Evolutionary conservation across 2,113 vertebrate species (phyloP).

Genomic region (Salvator merianae): DNA sequence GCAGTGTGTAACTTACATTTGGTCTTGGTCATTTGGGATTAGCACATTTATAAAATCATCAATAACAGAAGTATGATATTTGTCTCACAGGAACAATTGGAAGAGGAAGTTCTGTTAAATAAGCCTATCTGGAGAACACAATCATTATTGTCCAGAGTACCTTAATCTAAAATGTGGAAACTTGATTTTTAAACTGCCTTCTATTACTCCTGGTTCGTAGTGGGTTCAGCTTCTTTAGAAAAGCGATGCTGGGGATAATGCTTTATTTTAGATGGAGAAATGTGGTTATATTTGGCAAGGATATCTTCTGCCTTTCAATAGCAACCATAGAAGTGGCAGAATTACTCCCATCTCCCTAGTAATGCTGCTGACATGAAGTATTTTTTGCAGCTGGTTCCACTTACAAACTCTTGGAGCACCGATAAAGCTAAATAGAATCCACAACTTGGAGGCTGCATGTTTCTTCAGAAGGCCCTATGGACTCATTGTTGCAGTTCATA

Average conservation of each 20-base stretch:
- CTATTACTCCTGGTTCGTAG: neutral
- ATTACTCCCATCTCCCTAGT: too few species aligned
- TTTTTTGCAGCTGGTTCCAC: too few species aligned
- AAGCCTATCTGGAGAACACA: neutral
- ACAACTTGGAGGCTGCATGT: too few species aligned
- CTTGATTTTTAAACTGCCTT: neutral
- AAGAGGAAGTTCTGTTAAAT: neutral
- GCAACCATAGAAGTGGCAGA: too few species aligned
- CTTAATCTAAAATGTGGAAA: neutral
- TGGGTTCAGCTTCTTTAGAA: neutral
- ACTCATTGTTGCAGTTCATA: too few species aligned
- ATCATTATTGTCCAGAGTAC: neutral
- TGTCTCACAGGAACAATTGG: neutral
- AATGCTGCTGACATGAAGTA: too few species aligned
- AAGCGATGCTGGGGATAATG: neutral
- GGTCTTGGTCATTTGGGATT: neutral
- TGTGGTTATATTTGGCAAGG: neutral
- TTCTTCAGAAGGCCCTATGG: too few species aligned
- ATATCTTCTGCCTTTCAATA: too few species aligned
- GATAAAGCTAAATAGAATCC: too few species aligned
- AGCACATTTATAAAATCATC: neutral
- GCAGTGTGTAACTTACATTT: neutral
- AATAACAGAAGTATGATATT: neutral
- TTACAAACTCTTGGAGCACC: too few species aligned
- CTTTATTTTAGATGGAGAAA: neutral